Evolutionary conservation across 1,140 invertebrate species (phyloP).

Genomic region (Tetranychus cinnabarinus): DNA sequence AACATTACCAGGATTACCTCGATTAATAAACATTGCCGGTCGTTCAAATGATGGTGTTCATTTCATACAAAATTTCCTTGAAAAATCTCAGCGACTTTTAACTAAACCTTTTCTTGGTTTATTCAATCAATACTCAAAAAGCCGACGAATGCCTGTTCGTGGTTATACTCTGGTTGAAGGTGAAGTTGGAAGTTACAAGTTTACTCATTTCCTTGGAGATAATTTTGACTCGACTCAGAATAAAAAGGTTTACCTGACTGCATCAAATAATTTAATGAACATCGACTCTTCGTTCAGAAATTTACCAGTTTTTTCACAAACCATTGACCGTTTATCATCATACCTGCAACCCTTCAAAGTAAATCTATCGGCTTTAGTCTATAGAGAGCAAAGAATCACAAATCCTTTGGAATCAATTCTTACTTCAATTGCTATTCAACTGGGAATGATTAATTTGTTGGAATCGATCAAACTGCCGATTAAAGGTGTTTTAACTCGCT

Average conservation of each 20-base stretch:
- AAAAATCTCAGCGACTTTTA: neutral
- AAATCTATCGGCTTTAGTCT: neutral
- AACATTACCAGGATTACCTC: neutral
- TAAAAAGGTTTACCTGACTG: neutral
- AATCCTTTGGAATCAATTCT: neutral
- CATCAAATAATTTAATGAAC: neutral
- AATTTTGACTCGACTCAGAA: neutral
- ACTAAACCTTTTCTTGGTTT: neutral
- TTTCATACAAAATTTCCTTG: neutral
- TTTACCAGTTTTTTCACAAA: neutral
- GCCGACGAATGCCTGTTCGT: neutral
- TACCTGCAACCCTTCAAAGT: neutral
- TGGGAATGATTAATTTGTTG: neutral
- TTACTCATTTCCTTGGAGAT: neutral
- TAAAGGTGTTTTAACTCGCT: neutral
- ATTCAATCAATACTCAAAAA: neutral
- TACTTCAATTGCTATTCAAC: neutral
- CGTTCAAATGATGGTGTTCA: neutral
- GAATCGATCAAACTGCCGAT: neutral
- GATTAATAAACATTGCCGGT: neutral
- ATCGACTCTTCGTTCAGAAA: neutral
- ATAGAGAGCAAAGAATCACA: neutral
- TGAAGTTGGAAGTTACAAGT: neutral
- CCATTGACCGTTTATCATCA: neutral
- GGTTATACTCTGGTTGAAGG: neutral